Conservation (phyloP, 2,113 vertebrate genomes). For the Oxyruncus cristatus region DNA sequence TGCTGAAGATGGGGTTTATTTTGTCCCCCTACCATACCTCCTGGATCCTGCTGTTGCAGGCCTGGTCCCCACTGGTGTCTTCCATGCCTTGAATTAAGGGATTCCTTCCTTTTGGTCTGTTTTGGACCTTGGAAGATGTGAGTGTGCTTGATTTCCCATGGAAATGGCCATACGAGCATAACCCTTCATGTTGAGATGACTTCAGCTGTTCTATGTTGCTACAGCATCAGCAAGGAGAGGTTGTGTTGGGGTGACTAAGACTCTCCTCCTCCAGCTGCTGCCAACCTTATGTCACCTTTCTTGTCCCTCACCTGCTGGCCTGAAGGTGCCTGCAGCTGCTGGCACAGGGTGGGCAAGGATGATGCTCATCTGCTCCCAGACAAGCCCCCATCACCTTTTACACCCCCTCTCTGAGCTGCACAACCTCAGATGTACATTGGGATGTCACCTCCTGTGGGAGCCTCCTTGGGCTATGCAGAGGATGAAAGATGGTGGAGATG, state of each 20-base stretch:
- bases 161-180: not conserved
- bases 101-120: not conserved
- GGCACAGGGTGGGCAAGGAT: not conserved
- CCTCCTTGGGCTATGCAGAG: not conserved
- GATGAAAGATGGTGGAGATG: not conserved
- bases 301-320: not conserved
- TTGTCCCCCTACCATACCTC: not conserved
- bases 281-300: not conserved
- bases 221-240: not conserved
- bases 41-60: not conserved
- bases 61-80: not conserved
- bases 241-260: not conserved
- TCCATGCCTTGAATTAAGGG: not conserved
- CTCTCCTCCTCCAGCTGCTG: not conserved
- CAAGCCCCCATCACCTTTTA: not conserved
- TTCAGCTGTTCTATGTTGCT: not conserved
- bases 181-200: fast-evolving
- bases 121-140: not conserved
- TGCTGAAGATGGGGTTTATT: not conserved
- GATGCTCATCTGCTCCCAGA: not conserved
- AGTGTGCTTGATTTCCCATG: not conserved
- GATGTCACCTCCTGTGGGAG: not conserved
- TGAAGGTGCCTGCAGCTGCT: not conserved
- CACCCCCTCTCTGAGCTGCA: not conserved
- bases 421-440: fast-evolving